A percentile compares a stretch with the other conserved stretches of the same genome.
Evolutionary conservation across 2,797 vertebrate genomes (phyloP).

Genomic region (Erithacus rubecula): DNA sequence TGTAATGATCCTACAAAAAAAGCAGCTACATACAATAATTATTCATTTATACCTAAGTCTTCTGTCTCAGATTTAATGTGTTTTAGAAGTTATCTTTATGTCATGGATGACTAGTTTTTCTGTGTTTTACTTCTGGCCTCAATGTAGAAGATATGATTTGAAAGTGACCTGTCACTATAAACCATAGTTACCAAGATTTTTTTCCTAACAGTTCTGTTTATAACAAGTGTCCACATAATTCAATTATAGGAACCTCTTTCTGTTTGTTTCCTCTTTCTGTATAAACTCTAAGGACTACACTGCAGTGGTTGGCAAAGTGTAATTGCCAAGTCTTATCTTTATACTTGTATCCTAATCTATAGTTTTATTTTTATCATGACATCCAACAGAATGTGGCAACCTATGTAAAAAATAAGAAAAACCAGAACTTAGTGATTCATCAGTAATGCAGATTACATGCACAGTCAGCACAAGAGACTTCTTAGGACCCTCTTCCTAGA

Average conservation of each 20-base stretch:
- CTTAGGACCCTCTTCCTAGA: background rate
- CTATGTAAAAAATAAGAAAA: background rate
- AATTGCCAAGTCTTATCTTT: background rate
- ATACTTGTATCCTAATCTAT: background rate
- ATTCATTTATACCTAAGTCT: background rate
- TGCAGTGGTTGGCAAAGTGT: background rate
- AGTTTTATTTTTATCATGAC: background rate
- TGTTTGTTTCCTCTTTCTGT: background rate
- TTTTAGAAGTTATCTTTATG: background rate
- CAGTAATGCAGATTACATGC: background rate
- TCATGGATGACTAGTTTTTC: background rate
- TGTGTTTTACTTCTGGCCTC: background rate
- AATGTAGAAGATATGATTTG: background rate
- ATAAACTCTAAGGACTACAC: background rate
- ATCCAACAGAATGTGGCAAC: background rate
- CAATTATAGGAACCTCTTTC: background rate
- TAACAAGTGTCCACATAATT: background rate
- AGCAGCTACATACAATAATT: background rate
- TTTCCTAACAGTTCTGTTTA: background rate
- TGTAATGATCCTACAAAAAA: background rate
- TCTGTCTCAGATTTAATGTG: background rate
- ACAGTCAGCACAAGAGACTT: background rate
- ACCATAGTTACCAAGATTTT: background rate
- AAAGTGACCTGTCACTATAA: background rate
- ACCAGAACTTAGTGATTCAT: background rate